Percentiles rank a stretch among this genome's conserved stretches.
These are phyloP conservation scores for Stenodera caucasica DNA, from an alignment of 2,888 invertebrate species.

Conservation along the genomic window DNA sequence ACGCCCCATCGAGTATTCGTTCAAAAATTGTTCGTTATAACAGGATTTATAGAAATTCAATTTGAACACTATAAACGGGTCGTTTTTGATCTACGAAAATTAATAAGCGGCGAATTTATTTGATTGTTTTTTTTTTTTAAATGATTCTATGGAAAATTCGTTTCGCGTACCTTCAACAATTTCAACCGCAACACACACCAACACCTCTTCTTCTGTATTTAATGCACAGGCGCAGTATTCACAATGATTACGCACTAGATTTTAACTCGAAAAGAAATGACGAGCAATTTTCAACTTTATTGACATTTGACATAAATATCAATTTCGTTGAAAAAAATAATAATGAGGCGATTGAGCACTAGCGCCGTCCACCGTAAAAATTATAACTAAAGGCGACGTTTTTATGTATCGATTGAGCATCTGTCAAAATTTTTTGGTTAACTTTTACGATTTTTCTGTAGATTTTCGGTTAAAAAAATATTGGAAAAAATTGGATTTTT, in stretches of 20 bases:
- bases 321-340: conserved; percentile 26
- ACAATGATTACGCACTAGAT: conserved; percentile 15
- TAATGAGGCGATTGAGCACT: conserved; percentile 38
- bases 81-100: neutral
- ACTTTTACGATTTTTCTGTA: conserved; percentile 19
- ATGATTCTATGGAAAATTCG: conserved; percentile 37
- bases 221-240: conserved; percentile 21
- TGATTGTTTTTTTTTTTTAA: neutral
- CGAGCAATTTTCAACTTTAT: conserved; percentile 27
- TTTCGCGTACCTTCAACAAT: conserved; percentile 48
- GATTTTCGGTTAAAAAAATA: conserved; percentile 15
- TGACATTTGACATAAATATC: conserved; percentile 19
- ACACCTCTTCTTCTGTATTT: conserved; percentile 19
- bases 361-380: conserved; percentile 50
- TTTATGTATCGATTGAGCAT: conserved; percentile 43
- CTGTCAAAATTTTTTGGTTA: conserved; percentile 36
- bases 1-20: conserved; percentile 47
- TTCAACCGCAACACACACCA: conserved; percentile 40
- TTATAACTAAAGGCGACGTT: conserved; percentile 53
- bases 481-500: conserved; percentile 18
- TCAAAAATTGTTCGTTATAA: conserved; percentile 7
- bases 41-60: neutral
- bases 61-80: conserved; percentile 15
- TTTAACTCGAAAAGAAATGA: neutral
- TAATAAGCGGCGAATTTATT: neutral